Percentiles rank a stretch among this genome's conserved stretches.
phyloP scores from a whole-genome alignment of 2,113 vertebrate genomes.

The Tachycineta bicolor region DNA sequence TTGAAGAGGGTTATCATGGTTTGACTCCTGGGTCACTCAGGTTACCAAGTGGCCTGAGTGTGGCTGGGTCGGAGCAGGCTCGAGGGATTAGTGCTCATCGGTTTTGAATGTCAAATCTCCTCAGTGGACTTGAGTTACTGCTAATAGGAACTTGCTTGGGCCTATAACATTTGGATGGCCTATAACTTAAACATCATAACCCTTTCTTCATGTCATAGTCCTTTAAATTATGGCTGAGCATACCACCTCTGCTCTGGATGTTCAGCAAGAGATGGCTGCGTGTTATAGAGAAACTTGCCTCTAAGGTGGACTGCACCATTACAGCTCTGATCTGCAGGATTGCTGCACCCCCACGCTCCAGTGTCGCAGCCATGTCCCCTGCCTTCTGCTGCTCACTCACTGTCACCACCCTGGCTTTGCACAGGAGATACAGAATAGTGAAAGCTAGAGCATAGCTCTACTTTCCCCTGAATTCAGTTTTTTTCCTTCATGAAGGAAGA shows the following conservation, averaged over 20 bases:
- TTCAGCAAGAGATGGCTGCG: slow-evolving; percentile 27
- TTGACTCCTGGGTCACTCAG: slow-evolving; percentile 82
- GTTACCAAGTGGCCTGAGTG: slow-evolving; percentile 80
- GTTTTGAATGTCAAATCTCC: slow-evolving; percentile 85
- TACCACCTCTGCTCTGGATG: slow-evolving; percentile 65
- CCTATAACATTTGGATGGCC: slow-evolving; percentile 84
- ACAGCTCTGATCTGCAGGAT: not conserved
- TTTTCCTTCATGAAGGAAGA: not conserved
- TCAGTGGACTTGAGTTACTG: slow-evolving; percentile 80
- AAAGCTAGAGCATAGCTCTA: slow-evolving; percentile 3
- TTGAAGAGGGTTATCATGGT: slow-evolving; percentile 81
- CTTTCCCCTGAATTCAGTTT: not conserved
- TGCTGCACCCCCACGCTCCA: not conserved
- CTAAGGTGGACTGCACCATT: not conserved
- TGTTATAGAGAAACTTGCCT: slow-evolving; percentile 43
- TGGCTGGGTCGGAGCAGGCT: slow-evolving; percentile 74
- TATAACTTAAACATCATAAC: slow-evolving; percentile 83
- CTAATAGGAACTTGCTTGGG: slow-evolving; percentile 80
- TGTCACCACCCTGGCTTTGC: slow-evolving; percentile 18
- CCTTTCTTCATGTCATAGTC: slow-evolving; percentile 73
- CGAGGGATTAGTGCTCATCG: slow-evolving; percentile 79
- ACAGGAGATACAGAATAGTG: not conserved
- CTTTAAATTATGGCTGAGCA: slow-evolving; percentile 77
- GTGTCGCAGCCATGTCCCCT: not conserved
- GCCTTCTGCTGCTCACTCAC: not conserved